These are phyloP conservation scores for Pangasius sanitwongsei DNA, from an alignment of 2,797 vertebrate genomes.

Conservation along the genomic window DNA sequence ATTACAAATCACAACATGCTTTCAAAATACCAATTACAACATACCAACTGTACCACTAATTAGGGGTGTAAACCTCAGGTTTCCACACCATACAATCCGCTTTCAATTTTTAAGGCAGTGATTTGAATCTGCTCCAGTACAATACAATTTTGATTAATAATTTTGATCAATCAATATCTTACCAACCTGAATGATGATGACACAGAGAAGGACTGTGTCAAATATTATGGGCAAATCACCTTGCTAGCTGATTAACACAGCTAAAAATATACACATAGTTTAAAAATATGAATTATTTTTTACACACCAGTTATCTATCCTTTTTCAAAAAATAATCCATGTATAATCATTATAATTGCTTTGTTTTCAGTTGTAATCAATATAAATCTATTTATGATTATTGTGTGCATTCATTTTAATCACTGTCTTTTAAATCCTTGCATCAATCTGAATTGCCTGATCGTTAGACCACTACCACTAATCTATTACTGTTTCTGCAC, in stretches of 20 bases:
- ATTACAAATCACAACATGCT: background rate
- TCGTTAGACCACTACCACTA: background rate
- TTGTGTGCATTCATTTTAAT: background rate
- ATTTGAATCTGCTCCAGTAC: background rate
- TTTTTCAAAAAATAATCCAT: background rate
- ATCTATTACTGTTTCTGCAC: conserved; percentile 58
- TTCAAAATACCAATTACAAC: background rate
- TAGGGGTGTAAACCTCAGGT: background rate
- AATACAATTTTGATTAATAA: background rate
- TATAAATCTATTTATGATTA: background rate
- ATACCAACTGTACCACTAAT: background rate
- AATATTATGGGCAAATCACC: too few relatives aligned
- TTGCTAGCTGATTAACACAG: background rate
- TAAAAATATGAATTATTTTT: background rate
- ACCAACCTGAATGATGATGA: background rate
- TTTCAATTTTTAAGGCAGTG: background rate
- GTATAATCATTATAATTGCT: background rate
- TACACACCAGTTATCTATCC: background rate
- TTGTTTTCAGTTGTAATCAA: background rate
- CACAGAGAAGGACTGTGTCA: background rate
- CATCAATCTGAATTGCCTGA: background rate
- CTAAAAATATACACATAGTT: too few relatives aligned
- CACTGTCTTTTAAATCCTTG: background rate
- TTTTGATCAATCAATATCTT: background rate
- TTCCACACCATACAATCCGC: background rate